Conservation (phyloP, 2,888 invertebrate species). For the Tetragnatha montana region DNA sequence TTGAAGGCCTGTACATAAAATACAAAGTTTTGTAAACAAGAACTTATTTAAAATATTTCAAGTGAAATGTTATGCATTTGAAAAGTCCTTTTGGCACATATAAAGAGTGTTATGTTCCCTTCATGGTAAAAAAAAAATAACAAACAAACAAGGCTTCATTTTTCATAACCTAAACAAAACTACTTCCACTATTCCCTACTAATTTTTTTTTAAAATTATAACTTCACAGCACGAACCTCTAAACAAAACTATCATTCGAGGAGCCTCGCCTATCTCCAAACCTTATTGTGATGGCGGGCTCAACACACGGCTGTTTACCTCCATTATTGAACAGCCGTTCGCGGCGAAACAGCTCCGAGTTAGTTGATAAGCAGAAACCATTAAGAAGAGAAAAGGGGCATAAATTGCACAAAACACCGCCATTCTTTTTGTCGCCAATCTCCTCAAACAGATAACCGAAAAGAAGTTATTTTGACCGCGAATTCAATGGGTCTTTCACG, state of each 20-base stretch:
- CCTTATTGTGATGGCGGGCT: not conserved
- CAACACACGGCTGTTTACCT: not conserved
- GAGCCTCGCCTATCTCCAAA: not conserved
- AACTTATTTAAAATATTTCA: too few relatives aligned
- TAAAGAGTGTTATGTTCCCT: too few relatives aligned
- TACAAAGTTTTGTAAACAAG: too few relatives aligned
- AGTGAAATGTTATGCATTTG: too few relatives aligned
- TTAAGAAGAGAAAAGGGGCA: constrained; percentile 2
- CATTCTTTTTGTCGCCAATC: constrained; percentile 9
- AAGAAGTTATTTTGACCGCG: constrained; percentile 45
- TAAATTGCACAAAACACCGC: constrained; percentile 15
- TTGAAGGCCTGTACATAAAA: too few relatives aligned
- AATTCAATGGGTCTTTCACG: constrained; percentile 36
- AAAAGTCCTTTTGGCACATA: too few relatives aligned
- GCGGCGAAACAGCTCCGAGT: constrained; percentile 3
- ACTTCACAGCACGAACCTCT: not conserved
- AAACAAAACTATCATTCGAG: not conserved
- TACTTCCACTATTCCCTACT: too few relatives aligned
- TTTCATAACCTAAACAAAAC: too few relatives aligned
- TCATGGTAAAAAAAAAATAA: too few relatives aligned
- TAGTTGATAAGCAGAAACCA: constrained; percentile 1
- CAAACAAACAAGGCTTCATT: too few relatives aligned
- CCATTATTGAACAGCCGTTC: constrained; percentile 1
- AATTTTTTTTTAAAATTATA: too few relatives aligned
- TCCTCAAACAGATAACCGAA: not conserved